A percentile compares a stretch with the other conserved stretches of the same genome.
Conservation (phyloP, 2,797 vertebrate species). For the Hippopotamyrus pictus region DNA sequence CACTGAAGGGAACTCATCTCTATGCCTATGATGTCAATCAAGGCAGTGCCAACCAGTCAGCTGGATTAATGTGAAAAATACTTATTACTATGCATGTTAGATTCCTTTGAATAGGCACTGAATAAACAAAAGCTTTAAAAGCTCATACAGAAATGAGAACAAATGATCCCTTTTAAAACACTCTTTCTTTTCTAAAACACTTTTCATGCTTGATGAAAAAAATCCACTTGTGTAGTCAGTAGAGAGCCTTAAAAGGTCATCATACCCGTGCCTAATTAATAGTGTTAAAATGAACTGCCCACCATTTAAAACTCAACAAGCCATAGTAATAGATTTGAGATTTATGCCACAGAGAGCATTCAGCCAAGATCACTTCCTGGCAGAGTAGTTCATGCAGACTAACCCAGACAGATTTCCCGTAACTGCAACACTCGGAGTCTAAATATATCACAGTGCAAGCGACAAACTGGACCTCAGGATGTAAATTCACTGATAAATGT, state of each 20-base stretch:
- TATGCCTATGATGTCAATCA: not conserved
- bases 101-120: conserved; percentile 29
- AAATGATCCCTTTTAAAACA: not conserved
- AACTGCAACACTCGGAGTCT: not conserved
- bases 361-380: not conserved
- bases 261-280: conserved; percentile 37
- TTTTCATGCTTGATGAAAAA: not conserved
- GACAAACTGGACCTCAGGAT: not conserved
- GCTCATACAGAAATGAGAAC: conserved; percentile 22
- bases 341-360: conserved; percentile 28
- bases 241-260: conserved; percentile 24
- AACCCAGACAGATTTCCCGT: conserved; percentile 1
- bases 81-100: not conserved
- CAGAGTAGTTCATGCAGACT: conserved; percentile 10
- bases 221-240: not conserved
- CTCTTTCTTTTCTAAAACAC: not conserved
- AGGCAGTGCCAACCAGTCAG: not conserved
- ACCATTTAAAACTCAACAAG: conserved; percentile 44
- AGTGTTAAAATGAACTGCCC: conserved; percentile 38
- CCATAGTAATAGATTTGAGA: conserved; percentile 35
- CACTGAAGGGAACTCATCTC: not conserved
- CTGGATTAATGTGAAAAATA: not conserved
- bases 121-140: conserved; percentile 25
- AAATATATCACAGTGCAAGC: not conserved
- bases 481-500: not conserved